These are phyloP conservation scores for Bugulina stolonifera DNA, from an alignment of 2,888 invertebrate species.

Conservation along the genomic window DNA sequence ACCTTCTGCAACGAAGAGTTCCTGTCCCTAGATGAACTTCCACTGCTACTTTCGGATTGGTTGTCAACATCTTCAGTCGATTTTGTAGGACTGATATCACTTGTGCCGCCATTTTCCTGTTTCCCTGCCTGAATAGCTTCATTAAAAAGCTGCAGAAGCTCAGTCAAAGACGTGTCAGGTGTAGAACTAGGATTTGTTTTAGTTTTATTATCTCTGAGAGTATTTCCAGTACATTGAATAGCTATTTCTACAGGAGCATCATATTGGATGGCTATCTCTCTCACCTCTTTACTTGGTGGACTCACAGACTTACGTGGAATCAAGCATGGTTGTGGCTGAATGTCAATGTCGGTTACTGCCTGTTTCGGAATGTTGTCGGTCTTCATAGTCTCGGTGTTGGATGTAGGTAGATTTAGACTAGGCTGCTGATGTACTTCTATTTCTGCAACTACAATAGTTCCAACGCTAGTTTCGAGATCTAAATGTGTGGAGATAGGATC, in stretches of 20 bases:
- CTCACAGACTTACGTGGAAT: not conserved
- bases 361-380: not conserved
- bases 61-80: not conserved
- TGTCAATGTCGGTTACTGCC: not conserved
- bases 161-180: not conserved
- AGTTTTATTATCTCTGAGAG: constrained; percentile 1
- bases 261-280: constrained; percentile 16
- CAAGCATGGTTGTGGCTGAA: not conserved
- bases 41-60: not conserved
- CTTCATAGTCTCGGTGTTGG: not conserved
- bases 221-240: constrained; percentile 8
- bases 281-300: not conserved
- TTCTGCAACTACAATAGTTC: not conserved
- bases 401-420: too few relatives aligned
- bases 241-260: constrained; percentile 24
- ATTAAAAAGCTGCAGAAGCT: constrained; percentile 6
- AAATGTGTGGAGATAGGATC: too few relatives aligned
- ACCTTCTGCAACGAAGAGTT: not conserved
- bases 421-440: not conserved
- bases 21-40: not conserved
- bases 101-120: not conserved
- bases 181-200: not conserved
- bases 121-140: constrained; percentile 3
- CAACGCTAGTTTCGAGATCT: not conserved
- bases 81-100: not conserved